Base-by-base conservation (phyloP, 2,888 invertebrate genomes). In the Hyles lineata region DNA sequence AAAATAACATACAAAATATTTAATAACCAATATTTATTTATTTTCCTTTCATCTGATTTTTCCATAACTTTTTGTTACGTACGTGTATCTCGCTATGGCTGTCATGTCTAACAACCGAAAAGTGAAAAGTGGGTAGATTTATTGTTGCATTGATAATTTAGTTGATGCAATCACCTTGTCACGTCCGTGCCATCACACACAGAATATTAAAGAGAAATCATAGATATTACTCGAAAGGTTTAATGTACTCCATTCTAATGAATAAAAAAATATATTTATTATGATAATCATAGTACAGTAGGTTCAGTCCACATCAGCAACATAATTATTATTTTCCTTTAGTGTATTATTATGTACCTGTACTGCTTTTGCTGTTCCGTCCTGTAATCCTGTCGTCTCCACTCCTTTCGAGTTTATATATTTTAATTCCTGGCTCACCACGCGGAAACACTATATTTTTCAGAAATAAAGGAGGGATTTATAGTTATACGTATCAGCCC, bases 51-150 rank as follows among this genome's bases (percentile, higher is more conserved):
- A n/a, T 55, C 5, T n/a, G 55, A 55, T 15, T 0, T 55, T n/a
- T 6, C 2, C 1, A 55, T 15, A 1, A 55, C 4, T 55, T 5
- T 55, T 55, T 55, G 55, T 55, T 1, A 8, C 8, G 55, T 55
- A 55, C n/a, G 55, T 55, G 19, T 55, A 7, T 2, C 8, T 1
- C 19, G n/a, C 19, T 55, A n/a, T 55, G 55, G 55, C 55, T 55
- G 55, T 55, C 55, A 55, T 55, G 55, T 55, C 55, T n/a, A n/a
- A 55, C 55, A 55, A 55, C 55, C 55, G n/a, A 55, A 55, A 55
- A 55, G n/a, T n/a, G 55, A 55, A 55, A 55, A 55, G 55, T n/a
- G 55, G 55, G 55, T 55, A 55, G n/a, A 55, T 55, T 55, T 55
- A 55, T 55, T 8, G 55, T 55, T n/a, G 55, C 55, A 55, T 55